Evolutionary conservation across 2,888 invertebrate genomes (phyloP), one percentile per base, ranked within the genome.

Genomic region (Nycteola revayana): DNA sequence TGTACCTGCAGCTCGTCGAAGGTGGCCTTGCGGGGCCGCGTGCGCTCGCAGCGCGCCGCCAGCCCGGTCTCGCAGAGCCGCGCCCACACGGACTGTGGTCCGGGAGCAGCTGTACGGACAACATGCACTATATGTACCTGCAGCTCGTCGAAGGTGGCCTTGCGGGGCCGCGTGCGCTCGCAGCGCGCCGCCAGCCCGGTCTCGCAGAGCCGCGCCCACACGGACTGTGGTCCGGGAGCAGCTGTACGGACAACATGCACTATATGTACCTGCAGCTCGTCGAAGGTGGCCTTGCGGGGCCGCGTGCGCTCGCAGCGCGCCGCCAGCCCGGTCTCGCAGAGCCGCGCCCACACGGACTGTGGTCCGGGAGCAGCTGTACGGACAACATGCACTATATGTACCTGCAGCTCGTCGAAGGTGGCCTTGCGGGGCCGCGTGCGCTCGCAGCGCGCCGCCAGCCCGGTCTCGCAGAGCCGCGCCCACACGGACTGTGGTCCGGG

Each of bases 21-120:
- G 4, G 97, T 94, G 10, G 98, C 98, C 82, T 98, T 98, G 30
- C 98, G 91, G 9, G 97, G 94, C 41, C 97, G 90, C 26, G 98
- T 90, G 34, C 96, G 91, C 89, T 97, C 96, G 73, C 98, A 97
- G 56, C 96, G 92, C 58, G 93, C 93, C 27, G 95, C 94, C 56
- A 99, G 90, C 33, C 97, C 97, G 6, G 97, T 97, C 87, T 98
- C 98, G 55, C 93, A 92, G 24, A 99, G 91, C 5, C 98, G 92
- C 32, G 97, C 96, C 98, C 98, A 99, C 66, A 99, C 97, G 60
- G 96, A 97, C 86, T 98, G 98, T 69, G 99, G 90, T 24, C 99
- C n/a, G n/a, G n/a, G n/a, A n/a, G n/a, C n/a, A n/a, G n/a, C n/a
- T n/a, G n/a, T n/a, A n/a, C n/a, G n/a, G n/a, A n/a, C n/a, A n/a